Evolutionary conservation across 2,888 invertebrate genomes (phyloP).

Genomic region (Sminthurides aquaticus): DNA sequence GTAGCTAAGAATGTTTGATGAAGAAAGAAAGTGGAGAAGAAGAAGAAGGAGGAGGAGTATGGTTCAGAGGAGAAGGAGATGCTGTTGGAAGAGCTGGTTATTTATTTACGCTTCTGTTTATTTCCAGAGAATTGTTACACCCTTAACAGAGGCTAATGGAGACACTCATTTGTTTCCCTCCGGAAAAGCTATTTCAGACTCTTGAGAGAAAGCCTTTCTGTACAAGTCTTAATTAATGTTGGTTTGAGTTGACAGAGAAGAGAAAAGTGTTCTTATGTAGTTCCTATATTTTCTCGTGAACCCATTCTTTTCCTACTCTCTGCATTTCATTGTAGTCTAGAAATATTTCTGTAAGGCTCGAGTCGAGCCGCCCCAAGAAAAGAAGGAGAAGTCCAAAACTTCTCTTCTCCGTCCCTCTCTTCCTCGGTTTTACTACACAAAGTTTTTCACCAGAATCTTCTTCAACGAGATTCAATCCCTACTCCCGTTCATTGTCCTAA

Average conservation of each 20-base stretch:
- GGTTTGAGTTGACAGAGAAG: conserved; percentile 29
- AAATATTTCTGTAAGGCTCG: no score
- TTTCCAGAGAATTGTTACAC: conserved; percentile 26
- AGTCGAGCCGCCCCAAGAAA: no score
- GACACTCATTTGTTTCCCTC: conserved; percentile 26
- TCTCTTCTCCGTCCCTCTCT: no score
- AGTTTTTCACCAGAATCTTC: no score
- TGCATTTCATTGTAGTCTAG: no score
- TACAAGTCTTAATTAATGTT: conserved; percentile 32
- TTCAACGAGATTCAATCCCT: no score
- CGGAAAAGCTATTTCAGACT: conserved; percentile 19
- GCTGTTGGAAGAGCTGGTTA: conserved; percentile 22
- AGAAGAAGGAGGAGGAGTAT: background rate
- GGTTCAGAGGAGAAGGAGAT: background rate
- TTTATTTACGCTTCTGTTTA: conserved; percentile 25
- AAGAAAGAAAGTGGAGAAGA: no score
- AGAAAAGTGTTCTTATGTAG: conserved; percentile 16
- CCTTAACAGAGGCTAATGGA: conserved; percentile 27
- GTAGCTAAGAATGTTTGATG: no score
- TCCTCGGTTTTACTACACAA: no score
- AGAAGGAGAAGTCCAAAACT: no score
- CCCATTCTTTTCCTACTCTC: conserved; percentile 3
- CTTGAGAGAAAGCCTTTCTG: conserved; percentile 22
- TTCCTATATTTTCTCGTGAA: no score
- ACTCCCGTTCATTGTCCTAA: no score